Conservation (phyloP, 1,140 invertebrate species). For the Procambarus clarkii region DNA sequence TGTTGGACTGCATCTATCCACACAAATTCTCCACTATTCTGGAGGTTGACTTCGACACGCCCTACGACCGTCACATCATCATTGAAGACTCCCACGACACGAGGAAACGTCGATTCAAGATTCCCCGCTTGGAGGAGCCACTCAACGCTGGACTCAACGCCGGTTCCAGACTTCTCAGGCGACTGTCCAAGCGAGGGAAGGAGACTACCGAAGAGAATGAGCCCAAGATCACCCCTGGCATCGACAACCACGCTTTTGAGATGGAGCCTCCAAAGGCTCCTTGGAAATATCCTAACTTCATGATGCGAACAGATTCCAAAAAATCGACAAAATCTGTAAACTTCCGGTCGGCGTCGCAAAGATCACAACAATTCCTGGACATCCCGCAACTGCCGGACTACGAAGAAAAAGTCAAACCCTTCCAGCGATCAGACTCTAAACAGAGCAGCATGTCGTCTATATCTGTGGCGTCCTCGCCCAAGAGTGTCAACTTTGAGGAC, state of each 20-base stretch:
- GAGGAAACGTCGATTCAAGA: slow-evolving; percentile 80
- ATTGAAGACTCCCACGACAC: slow-evolving; percentile 91
- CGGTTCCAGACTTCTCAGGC: slow-evolving; percentile 75
- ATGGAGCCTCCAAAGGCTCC: slow-evolving; percentile 79
- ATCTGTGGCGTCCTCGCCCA: slow-evolving; percentile 60
- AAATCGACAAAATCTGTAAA: slow-evolving; percentile 73
- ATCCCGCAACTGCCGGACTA: slow-evolving; percentile 68
- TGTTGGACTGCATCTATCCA: slow-evolving; percentile 90
- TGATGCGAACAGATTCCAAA: slow-evolving; percentile 72
- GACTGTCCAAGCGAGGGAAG: slow-evolving; percentile 79
- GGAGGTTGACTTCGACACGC: slow-evolving; percentile 95
- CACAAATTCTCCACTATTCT: slow-evolving; percentile 94
- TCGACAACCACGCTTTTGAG: slow-evolving; percentile 80
- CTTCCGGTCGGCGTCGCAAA: slow-evolving; percentile 56
- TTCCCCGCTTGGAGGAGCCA: slow-evolving; percentile 80
- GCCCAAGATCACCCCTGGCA: slow-evolving; percentile 73
- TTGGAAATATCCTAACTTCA: slow-evolving; percentile 75
- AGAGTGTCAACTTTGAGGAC: slow-evolving; percentile 68
- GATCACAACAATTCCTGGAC: slow-evolving; percentile 57
- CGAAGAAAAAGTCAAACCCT: slow-evolving; percentile 65
- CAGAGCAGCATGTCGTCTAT: slow-evolving; percentile 68
- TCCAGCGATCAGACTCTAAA: slow-evolving; percentile 69
- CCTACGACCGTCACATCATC: slow-evolving; percentile 93
- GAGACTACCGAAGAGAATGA: slow-evolving; percentile 72
- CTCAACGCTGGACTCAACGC: slow-evolving; percentile 78